Evolutionary conservation across 2,113 vertebrate genomes (phyloP), one percentile per base, ranked within the genome.

Genomic region (Gadus macrocephalus): DNA sequence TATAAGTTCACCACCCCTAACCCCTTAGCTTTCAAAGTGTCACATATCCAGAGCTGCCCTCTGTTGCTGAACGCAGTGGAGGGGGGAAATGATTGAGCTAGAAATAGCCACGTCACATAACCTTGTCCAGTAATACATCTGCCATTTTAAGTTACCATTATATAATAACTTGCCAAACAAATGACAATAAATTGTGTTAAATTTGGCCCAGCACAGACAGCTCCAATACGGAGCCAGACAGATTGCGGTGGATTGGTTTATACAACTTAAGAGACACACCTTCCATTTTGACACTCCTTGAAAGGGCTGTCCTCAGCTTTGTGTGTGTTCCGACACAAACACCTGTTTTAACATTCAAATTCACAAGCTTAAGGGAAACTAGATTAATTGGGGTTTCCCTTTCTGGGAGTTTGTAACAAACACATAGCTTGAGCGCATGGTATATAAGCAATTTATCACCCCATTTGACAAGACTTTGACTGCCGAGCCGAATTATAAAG

Each of bases 81-180:
- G 78, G 1, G 25, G 73, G 79, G 85, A 83, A 77, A 86, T 78
- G 81, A 78, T 76, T 85, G 80, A 82, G 83, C 88, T 83, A 84
- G 86, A 89, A 90, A 90, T 90, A 90, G 87, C 81, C 69, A 75
- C 72, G 86, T 88, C 86, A 90, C 86, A 89, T 88, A 83, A 89
- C 79, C 42, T 76, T 69, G 75, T 61, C 74, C 81, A 73, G 78
- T 66, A 78, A 82, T 81, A 79, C 74, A 65, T 66, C 76, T 80
- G 78, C 84, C 85, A 81, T 82, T 86, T 82, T 85, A 85, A 83
- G 84, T 86, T 86, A 58, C 83, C 88, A 88, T 88, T 88, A 89
- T 83, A 89, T 88, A 85, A 85, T 86, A 74, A 64, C 67, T 73
- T 70, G 68, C 20, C 19, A 14, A n/a, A 62, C 60, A 20, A 64